Evolutionary conservation across 2,797 vertebrate genomes (phyloP).

Genomic region (Cuniculus paca): DNA sequence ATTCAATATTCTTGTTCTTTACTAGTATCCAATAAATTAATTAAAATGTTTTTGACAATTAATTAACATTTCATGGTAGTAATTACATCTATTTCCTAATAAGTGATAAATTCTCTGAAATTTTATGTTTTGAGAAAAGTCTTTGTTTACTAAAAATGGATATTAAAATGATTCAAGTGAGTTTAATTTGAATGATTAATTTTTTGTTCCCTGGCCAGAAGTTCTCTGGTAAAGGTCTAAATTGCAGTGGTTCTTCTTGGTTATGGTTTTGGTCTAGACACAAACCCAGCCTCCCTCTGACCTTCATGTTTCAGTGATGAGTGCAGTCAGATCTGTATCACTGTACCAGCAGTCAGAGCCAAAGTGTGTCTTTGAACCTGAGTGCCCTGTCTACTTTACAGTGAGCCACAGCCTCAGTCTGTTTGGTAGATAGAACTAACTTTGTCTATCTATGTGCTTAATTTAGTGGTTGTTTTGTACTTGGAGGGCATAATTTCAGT

Average conservation of each 20-base stretch:
- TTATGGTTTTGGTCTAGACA: conserved; percentile 32
- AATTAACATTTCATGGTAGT: conserved; percentile 65
- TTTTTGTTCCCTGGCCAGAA: conserved; percentile 39
- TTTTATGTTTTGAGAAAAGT: conserved; percentile 69
- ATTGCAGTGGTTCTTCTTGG: neutral
- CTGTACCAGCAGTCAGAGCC: neutral
- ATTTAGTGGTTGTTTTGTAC: neutral
- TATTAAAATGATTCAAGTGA: conserved; percentile 57
- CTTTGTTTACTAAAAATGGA: conserved; percentile 64
- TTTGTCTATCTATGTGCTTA: neutral
- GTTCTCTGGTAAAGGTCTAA: conserved; percentile 34
- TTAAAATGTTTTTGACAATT: conserved; percentile 68
- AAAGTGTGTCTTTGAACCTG: conserved; percentile 38
- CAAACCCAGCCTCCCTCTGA: neutral
- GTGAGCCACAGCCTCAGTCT: neutral
- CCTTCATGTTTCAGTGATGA: conserved; percentile 38
- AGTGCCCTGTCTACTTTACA: neutral
- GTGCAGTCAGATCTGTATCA: neutral
- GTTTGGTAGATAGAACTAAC: neutral
- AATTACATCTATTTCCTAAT: conserved; percentile 57
- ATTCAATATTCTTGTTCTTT: conserved; percentile 42
- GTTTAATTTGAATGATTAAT: conserved; percentile 56
- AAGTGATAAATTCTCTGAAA: conserved; percentile 45
- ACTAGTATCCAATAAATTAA: conserved; percentile 63
- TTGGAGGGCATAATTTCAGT: conserved; percentile 21